Conservation (phyloP, 2,888 invertebrate genomes). For the Scaptomyza flava region DNA sequence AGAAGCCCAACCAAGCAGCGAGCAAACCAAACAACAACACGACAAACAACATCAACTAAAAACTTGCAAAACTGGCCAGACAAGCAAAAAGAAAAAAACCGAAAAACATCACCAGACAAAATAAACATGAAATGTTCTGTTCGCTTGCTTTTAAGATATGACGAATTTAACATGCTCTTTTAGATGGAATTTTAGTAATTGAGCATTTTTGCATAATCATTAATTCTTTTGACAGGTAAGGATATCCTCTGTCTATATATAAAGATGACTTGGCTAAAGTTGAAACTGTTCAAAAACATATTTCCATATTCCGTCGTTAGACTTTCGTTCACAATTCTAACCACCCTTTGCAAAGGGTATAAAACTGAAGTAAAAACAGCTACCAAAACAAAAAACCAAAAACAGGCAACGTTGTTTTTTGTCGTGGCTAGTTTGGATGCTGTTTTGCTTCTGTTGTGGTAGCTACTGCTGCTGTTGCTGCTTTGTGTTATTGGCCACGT, state of each 20-base stretch:
- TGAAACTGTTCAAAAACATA: too few species aligned
- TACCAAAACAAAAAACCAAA: too few species aligned
- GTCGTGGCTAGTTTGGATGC: constrained; percentile 35
- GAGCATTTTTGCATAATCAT: too few species aligned
- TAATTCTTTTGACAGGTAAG: too few species aligned
- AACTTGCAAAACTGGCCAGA: constrained; percentile 69
- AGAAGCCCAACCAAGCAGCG: constrained; percentile 61
- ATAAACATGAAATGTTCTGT: background rate
- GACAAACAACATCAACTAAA: constrained; percentile 17
- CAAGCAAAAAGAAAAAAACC: constrained; percentile 35
- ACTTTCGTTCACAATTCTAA: too few species aligned
- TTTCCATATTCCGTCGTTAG: too few species aligned
- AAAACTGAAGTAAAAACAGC: background rate
- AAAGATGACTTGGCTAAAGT: too few species aligned
- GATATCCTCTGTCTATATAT: too few species aligned
- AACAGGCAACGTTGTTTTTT: too few species aligned
- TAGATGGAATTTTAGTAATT: background rate
- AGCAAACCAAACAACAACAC: constrained; percentile 22
- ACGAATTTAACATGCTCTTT: background rate
- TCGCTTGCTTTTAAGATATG: background rate
- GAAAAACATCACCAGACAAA: background rate
- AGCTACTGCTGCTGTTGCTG: constrained; percentile 11
- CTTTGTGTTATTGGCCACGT: constrained; percentile 19
- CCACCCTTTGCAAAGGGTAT: background rate
- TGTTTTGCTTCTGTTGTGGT: constrained; percentile 9